Base-by-base conservation (phyloP, 2,113 vertebrate genomes). In the Nasalis larvatus region DNA sequence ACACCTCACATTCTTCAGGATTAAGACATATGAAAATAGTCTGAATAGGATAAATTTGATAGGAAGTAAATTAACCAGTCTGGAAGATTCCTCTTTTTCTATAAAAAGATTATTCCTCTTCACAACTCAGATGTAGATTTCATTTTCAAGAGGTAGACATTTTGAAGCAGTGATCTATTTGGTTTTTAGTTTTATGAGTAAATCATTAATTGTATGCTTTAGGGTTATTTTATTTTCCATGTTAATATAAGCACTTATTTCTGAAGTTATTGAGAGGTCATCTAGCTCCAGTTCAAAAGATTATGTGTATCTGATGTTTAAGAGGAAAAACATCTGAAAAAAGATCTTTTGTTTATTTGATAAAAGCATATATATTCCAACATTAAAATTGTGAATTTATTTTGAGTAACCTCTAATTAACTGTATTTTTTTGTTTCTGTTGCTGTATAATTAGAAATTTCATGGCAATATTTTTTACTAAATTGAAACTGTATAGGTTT, bases 401-500 rank as follows among this genome's bases (percentile, higher is more conserved):
- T 90, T 96, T 96, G 73, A 74, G 85, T 93, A 88, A 94, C 87
- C 78, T 95, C 81, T 93, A 49, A 56, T 37, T 89, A 84, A 56
- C 37, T 94, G 86, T 91, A 91, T 84, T 93, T 77, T 95, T 63
- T 93, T 58, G 89, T 95, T 94, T 96, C 85, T 91, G 4, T 94
- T 95, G 56, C 86, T 98, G 69, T 98, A 94, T 94, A 86, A 95
- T 90, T 96, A 95, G 92, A 73, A 93, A 71, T 83, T 91, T 76
- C 74, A 78, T 88, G 94, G 74, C 82, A 87, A 73, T 96, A 95
- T 87, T 95, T 97, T 97, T 92, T 96, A 96, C 92, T 92, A 94
- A 95, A 77, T 77, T 95, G 66, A 91, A 97, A 91, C 81, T 94
- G 78, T 96, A 66, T 89, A 94, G 96, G 66, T 96, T 97, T 96